Conservation (phyloP, 2,888 invertebrate genomes). For the Drosophila kanekoi region DNA sequence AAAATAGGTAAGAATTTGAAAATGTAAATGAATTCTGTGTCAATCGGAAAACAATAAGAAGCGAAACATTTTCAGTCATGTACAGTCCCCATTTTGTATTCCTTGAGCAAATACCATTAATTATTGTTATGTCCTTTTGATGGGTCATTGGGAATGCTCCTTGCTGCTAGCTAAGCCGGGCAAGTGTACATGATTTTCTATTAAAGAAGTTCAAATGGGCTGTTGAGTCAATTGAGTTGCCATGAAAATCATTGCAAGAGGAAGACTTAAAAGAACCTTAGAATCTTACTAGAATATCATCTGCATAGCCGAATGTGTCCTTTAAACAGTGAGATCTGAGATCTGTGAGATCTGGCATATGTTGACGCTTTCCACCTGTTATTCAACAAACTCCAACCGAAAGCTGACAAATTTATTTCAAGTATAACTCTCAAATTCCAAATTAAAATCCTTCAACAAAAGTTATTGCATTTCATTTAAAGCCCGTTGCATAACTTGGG, state of each 20-base stretch:
- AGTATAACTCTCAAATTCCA: slow-evolving; percentile 77
- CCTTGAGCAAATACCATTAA: slow-evolving; percentile 84
- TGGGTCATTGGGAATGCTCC: slow-evolving; percentile 62
- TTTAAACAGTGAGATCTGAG: too few relatives aligned
- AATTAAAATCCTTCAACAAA: slow-evolving; percentile 82
- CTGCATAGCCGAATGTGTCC: too few relatives aligned
- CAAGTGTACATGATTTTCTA: slow-evolving; percentile 38
- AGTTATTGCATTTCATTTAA: slow-evolving; percentile 84
- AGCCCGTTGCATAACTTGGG: slow-evolving; percentile 72
- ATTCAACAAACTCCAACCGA: slow-evolving; percentile 1
- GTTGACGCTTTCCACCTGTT: background rate
- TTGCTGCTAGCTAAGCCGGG: slow-evolving; percentile 47
- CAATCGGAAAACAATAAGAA: slow-evolving; percentile 81
- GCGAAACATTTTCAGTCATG: slow-evolving; percentile 36
- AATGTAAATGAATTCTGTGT: slow-evolving; percentile 62
- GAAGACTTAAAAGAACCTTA: background rate
- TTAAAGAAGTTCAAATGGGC: slow-evolving; percentile 59
- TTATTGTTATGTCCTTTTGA: slow-evolving; percentile 84
- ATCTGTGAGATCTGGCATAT: too few relatives aligned
- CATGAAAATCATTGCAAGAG: slow-evolving; percentile 16
- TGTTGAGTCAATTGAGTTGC: slow-evolving; percentile 25
- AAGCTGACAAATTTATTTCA: slow-evolving; percentile 70
- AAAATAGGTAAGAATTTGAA: slow-evolving; percentile 56
- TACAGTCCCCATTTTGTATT: slow-evolving; percentile 79
- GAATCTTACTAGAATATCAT: background rate